Conservation (phyloP, 2,113 vertebrate species). For the Thryonomys swinderianus region DNA sequence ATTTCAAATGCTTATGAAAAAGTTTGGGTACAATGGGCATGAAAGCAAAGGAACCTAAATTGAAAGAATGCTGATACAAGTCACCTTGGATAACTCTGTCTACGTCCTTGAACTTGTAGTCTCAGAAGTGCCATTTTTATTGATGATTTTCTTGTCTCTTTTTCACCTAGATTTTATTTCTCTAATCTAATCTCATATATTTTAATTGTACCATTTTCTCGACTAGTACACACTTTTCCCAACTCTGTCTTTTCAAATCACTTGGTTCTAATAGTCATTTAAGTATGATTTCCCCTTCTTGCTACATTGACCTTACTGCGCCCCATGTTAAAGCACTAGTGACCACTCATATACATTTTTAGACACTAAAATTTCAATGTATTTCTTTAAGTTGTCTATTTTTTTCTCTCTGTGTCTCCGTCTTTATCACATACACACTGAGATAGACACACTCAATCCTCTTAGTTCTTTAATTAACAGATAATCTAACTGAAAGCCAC, state of each 20-base stretch:
- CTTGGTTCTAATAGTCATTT: background rate
- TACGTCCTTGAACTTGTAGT: background rate
- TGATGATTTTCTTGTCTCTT: background rate
- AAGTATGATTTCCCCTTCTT: background rate
- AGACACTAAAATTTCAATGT: background rate
- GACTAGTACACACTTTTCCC: background rate
- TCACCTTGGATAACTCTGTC: background rate
- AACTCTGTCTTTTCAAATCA: background rate
- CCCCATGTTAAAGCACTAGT: background rate
- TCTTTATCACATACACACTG: background rate
- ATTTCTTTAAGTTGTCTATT: background rate
- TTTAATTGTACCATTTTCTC: background rate
- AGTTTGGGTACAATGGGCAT: background rate
- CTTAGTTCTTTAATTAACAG: background rate
- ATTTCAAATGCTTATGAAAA: background rate
- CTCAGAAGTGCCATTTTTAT: background rate
- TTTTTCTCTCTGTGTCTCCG: background rate
- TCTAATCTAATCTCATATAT: background rate
- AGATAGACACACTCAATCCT: background rate
- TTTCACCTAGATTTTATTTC: background rate
- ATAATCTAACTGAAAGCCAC: background rate
- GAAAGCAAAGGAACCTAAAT: background rate
- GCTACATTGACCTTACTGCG: background rate
- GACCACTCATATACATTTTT: background rate
- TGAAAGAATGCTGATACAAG: background rate